Percentiles rank a stretch among this genome's conserved stretches.
phyloP scores from a whole-genome alignment of 2,888 invertebrate species.

The Druceiella hillmani region DNA sequence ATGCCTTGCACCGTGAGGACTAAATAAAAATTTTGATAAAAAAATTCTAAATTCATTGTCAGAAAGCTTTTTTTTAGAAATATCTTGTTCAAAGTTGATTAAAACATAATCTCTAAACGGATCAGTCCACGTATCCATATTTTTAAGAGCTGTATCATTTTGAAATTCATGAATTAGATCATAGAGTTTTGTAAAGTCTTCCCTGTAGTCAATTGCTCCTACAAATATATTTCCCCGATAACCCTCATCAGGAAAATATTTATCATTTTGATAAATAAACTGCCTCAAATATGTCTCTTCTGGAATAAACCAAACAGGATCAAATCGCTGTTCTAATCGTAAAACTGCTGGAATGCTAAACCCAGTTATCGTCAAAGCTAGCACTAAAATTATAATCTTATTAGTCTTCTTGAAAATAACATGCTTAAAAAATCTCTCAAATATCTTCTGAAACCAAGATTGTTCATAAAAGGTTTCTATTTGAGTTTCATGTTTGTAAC shows the following conservation, averaged over 20 bases:
- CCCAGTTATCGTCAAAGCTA: constrained; percentile 54
- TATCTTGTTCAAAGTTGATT: constrained; percentile 52
- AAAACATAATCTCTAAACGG: constrained; percentile 59
- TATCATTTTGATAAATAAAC: constrained; percentile 50
- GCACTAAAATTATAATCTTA: constrained; percentile 57
- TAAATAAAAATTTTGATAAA: constrained; percentile 65
- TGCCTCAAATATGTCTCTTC: constrained; percentile 60
- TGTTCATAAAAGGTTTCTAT: constrained; percentile 49
- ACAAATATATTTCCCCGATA: constrained; percentile 60
- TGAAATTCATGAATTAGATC: constrained; percentile 48
- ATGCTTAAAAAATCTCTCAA: constrained; percentile 57
- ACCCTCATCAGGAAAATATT: constrained; percentile 61
- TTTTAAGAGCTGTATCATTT: constrained; percentile 48
- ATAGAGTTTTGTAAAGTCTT: constrained; percentile 55
- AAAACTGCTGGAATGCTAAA: constrained; percentile 58
- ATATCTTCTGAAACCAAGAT: constrained; percentile 52
- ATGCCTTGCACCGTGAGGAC: constrained; percentile 62
- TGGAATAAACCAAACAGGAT: constrained; percentile 76
- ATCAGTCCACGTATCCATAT: constrained; percentile 59
- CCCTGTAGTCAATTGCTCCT: constrained; percentile 59
- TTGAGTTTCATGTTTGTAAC: constrained; percentile 56
- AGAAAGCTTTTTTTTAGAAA: constrained; percentile 36
- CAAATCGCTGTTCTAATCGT: constrained; percentile 69
- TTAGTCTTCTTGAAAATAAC: constrained; percentile 60
- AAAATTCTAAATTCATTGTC: constrained; percentile 55